Percentiles rank a stretch among this genome's conserved stretches.
Evolutionary conservation across 2,797 vertebrate species (phyloP).

Genomic region (Gymnoscopelus braueri): DNA sequence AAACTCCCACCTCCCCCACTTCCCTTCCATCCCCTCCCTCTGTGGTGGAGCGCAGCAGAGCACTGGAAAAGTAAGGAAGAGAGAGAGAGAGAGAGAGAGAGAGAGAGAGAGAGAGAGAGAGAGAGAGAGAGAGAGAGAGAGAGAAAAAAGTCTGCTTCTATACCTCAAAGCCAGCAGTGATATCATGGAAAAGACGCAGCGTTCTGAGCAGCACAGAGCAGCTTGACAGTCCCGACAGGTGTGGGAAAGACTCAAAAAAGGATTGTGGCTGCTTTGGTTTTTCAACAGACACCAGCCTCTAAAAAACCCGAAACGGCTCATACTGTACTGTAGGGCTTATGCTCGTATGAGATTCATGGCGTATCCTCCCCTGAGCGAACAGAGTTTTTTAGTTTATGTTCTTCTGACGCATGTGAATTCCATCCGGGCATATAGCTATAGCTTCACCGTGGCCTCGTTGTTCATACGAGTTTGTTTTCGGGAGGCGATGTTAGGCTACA

Average conservation of each 20-base stretch:
- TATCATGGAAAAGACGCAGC: slow-evolving; percentile 58
- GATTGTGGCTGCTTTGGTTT: slow-evolving; percentile 26
- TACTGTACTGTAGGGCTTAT: background rate
- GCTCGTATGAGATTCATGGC: slow-evolving; percentile 18
- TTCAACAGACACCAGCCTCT: slow-evolving; percentile 17
- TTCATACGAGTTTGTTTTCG: background rate
- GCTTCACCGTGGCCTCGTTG: background rate
- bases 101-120: background rate
- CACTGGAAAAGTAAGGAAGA: slow-evolving; percentile 31
- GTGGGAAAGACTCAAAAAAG: slow-evolving; percentile 46
- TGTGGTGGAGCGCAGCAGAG: slow-evolving; percentile 24
- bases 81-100: background rate
- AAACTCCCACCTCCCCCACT: background rate
- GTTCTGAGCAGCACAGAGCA: background rate
- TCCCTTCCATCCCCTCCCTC: slow-evolving; percentile 28
- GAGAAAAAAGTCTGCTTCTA: slow-evolving; percentile 30
- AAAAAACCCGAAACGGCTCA: background rate
- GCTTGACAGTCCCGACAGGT: slow-evolving; percentile 49
- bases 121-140: background rate
- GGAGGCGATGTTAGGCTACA: background rate
- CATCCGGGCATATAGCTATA: background rate
- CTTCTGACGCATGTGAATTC: slow-evolving; percentile 14
- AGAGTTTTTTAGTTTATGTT: background rate
- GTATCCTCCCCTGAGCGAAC: background rate
- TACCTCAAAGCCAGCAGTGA: slow-evolving; percentile 59